Evolutionary conservation across 2,797 vertebrate species (phyloP).

Genomic region (Danionella dracula): DNA sequence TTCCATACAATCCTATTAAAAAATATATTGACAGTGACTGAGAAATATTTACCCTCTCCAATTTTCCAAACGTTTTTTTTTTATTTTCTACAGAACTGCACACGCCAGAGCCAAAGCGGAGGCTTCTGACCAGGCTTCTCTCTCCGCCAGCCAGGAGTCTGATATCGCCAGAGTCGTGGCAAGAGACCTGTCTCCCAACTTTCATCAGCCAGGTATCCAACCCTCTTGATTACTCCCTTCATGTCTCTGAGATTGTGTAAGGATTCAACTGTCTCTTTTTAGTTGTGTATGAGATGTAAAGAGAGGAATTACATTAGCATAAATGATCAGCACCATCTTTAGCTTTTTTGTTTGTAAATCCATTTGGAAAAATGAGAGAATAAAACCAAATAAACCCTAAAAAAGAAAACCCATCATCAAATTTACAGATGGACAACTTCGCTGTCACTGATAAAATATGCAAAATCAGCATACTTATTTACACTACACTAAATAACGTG

Average conservation of each 20-base stretch:
- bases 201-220: slow-evolving; percentile 87
- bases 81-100: slow-evolving; percentile 71
- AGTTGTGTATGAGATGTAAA: slow-evolving; percentile 38
- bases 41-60: neutral
- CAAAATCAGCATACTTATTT: too few species aligned
- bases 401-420: too few species aligned
- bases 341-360: slow-evolving; percentile 26
- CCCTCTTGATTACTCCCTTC: neutral
- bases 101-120: slow-evolving; percentile 91
- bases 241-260: slow-evolving; percentile 35
- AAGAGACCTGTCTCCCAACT: slow-evolving; percentile 87
- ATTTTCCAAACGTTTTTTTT: too few species aligned
- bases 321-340: slow-evolving; percentile 9
- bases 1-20: too few species aligned
- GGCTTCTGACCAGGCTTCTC: slow-evolving; percentile 84
- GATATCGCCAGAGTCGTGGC: slow-evolving; percentile 88
- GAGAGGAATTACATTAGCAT: slow-evolving; percentile 41
- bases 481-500: neutral
- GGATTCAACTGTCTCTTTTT: slow-evolving; percentile 30
- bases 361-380: neutral
- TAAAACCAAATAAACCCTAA: neutral
- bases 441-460: too few species aligned
- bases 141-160: slow-evolving; percentile 83
- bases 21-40: slow-evolving; percentile 3
- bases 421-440: too few species aligned